Base-by-base conservation (phyloP, 2,797 vertebrate genomes). In the Thamnophis elegans region DNA sequence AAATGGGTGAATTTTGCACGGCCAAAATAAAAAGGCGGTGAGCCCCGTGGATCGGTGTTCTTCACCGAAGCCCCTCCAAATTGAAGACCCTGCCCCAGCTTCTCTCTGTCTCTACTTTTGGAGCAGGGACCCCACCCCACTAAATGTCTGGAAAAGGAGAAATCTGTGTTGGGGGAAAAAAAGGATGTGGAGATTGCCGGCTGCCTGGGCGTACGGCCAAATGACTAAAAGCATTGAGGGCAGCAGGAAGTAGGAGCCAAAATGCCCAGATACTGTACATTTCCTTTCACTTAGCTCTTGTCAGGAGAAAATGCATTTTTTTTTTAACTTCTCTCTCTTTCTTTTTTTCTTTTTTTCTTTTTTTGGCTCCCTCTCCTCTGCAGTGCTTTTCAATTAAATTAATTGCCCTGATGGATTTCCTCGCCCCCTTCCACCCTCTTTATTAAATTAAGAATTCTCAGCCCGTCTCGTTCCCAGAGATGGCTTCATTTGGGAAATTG, bases 371-470 rank as follows among this genome's bases (percentile, higher is more conserved):
- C 60, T 88, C 91, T 68, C 73, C 53, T 65, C 59, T 28, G 25
- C 32, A 47, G 51, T 11, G 91, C 91, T 36, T 88, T 92, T 88
- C 91, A 87, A 92, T 92, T 88, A 78, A 92, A 92, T 88, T 78
- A 88, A 92, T 92, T 92, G 91, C 62, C 73, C 36, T 47, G n/a
- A 26, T 78, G 62, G 87, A 58, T 92, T 88, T 85, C 55, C 87
- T 32, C 20, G 10, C 13, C 28, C 55, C 16, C 51, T 6, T 13
- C 14, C 14, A 32, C 16, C 62, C 32, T 68, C 62, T 78, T 88
- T 28, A 51, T 88, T 92, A 65, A 65, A 88, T 88, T 92, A 90
- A 47, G 91, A 65, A 47, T 73, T 88, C 91, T 92, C 87, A 14
- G 62, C 65, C 36, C 4, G 13, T 22, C 86, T 58, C 25, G 1